Evolutionary conservation across 2,797 vertebrate genomes (phyloP), one percentile per base, ranked within the genome.

Genomic region (Aldrovandia affinis): DNA sequence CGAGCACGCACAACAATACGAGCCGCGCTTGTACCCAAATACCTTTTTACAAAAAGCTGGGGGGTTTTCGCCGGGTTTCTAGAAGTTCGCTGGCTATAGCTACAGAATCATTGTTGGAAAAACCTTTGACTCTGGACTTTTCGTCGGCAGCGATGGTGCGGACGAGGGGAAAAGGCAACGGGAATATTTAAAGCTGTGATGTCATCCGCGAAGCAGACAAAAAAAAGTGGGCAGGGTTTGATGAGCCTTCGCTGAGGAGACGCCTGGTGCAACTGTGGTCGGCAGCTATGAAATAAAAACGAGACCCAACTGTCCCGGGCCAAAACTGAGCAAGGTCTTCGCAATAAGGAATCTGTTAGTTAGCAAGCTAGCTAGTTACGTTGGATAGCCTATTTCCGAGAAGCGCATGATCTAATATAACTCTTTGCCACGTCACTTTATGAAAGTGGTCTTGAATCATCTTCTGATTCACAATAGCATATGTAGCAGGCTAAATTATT

Each of bases 121-220:
- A n/a, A 86, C 39, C 78, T 12, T 80, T 70, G 61, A 81, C 54
- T 81, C 30, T 18, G 20, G 73, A 68, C 68, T 65, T 28, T 86
- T 39, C 14, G 81, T 12, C 54, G 81, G 77, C 28, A 79, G 85
- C 86, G 70, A 80, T 84, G 70, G 30, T 52, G 88, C 78, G 82
- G 50, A 20, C 63, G 22, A 15, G 79, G 36, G 59, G 59, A 89
- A 91, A 91, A 92, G 88, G 88, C 89, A 83, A 94, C 89, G 90
- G 93, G 88, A 90, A 89, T 88, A 88, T 92, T 90, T 90, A 88
- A 91, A 89, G 87, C 20, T 30, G 84, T 93, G 90, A 92, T 91
- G 90, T 93, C 91, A 93, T 85, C 39, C 73, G 83, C 81, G 83
- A 78, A 54, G 83, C 70, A 86, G 86, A 88, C 68, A 83, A 83